Percentiles rank a stretch among this genome's conserved stretches.
phyloP scores from a whole-genome alignment of 1,140 invertebrate species.

The Homarus americanus region DNA sequence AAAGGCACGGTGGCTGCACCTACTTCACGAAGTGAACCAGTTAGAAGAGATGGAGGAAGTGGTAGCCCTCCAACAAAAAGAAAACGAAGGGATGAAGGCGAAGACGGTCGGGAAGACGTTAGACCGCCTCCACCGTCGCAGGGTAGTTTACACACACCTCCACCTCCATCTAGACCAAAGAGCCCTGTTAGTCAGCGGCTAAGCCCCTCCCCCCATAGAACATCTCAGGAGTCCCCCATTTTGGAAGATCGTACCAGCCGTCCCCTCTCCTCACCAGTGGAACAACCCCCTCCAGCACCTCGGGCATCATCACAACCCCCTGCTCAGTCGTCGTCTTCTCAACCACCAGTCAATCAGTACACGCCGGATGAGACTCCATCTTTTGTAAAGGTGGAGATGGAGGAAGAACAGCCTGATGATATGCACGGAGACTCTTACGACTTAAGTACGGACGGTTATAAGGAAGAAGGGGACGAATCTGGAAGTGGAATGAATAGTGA shows the following conservation, averaged over 20 bases:
- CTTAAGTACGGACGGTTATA: slow-evolving; percentile 70
- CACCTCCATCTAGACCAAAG: slow-evolving; percentile 73
- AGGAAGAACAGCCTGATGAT: slow-evolving; percentile 57
- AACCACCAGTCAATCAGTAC: slow-evolving; percentile 45
- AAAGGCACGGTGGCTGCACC: slow-evolving; percentile 25
- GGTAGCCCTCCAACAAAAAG: slow-evolving; percentile 70
- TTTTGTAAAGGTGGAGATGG: slow-evolving; percentile 74
- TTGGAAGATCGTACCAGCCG: slow-evolving; percentile 58
- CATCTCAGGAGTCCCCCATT: slow-evolving; percentile 63
- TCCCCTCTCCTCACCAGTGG: slow-evolving; percentile 59
- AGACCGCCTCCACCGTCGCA: slow-evolving; percentile 45
- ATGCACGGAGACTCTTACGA: slow-evolving; percentile 59
- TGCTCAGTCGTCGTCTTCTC: slow-evolving; percentile 20
- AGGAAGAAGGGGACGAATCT: slow-evolving; percentile 69
- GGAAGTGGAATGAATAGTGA: slow-evolving; percentile 71
- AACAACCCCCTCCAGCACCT: slow-evolving; percentile 37
- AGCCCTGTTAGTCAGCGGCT: slow-evolving; percentile 67
- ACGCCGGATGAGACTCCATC: slow-evolving; percentile 55
- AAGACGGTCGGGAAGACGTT: slow-evolving; percentile 73
- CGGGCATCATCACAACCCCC: slow-evolving; percentile 41
- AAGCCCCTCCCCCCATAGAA: slow-evolving; percentile 68
- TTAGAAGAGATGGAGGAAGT: slow-evolving; percentile 57
- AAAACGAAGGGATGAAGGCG: slow-evolving; percentile 72
- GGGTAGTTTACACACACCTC: slow-evolving; percentile 57
- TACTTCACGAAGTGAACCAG: slow-evolving; percentile 10